Evolutionary conservation across 2,797 vertebrate species (phyloP).

Genomic region (Tragelaphus eurycerus): DNA sequence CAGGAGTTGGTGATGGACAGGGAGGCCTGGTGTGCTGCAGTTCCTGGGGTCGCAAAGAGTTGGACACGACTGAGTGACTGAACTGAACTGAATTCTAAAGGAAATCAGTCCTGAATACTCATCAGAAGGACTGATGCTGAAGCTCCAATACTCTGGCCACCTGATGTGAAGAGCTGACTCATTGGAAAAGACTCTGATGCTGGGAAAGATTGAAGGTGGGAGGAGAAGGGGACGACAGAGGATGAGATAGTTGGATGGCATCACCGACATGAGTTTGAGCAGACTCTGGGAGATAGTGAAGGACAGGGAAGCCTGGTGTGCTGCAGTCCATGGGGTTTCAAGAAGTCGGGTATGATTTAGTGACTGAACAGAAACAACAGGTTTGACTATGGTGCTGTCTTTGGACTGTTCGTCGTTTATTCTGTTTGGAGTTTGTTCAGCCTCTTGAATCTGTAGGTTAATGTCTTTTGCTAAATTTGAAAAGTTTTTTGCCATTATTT

Average conservation of each 20-base stretch:
- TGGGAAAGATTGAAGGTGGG: not conserved
- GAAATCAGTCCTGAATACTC: not conserved
- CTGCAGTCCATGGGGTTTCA: not conserved
- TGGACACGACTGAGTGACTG: fast-evolving
- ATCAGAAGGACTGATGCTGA: not conserved
- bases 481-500: not conserved
- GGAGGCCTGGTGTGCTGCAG: not conserved
- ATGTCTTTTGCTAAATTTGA: not conserved
- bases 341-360: not conserved
- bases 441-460: not conserved
- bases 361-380: not conserved
- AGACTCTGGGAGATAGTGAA: not conserved
- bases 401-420: not conserved
- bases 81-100: not conserved
- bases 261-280: not conserved
- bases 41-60: not conserved
- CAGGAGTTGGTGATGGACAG: not conserved
- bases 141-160: not conserved
- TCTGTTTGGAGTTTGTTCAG: not conserved
- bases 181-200: not conserved
- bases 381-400: not conserved
- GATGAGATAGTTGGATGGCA: not conserved
- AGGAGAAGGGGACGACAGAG: not conserved
- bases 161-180: not conserved
- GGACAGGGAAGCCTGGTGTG: not conserved